Evolutionary conservation across 2,797 vertebrate species (phyloP).

Genomic region (Crocidura indochinensis): DNA sequence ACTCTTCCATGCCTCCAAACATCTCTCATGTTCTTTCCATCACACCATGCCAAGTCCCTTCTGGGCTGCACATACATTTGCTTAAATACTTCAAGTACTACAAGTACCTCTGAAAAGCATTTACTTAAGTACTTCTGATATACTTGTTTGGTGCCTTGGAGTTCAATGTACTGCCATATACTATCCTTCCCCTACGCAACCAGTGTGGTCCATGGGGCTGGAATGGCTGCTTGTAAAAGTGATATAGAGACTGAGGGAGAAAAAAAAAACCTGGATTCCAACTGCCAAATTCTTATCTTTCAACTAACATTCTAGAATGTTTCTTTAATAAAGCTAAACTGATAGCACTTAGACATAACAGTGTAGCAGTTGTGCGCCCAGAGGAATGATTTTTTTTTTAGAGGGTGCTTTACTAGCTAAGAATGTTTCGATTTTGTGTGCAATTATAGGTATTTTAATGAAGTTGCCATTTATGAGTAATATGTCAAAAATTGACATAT

Average conservation of each 20-base stretch:
- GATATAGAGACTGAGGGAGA: conserved; percentile 5
- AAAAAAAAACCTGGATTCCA: conserved; percentile 4
- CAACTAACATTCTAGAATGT: not conserved
- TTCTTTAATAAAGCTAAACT: not conserved
- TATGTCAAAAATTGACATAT: conserved; percentile 37
- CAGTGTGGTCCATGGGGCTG: not conserved
- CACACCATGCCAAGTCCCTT: not conserved
- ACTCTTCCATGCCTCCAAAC: not conserved
- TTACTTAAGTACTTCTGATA: not conserved
- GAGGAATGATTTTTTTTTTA: conserved; percentile 31
- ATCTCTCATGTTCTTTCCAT: not conserved
- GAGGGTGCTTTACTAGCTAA: conserved; percentile 20
- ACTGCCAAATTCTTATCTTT: not conserved
- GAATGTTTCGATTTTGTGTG: conserved; percentile 19
- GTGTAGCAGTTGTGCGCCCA: not conserved
- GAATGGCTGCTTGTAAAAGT: not conserved
- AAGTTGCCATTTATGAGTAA: conserved; percentile 13
- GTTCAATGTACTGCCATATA: not conserved
- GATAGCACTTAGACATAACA: not conserved
- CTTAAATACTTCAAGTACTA: too few relatives aligned
- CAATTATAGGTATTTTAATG: conserved; percentile 40
- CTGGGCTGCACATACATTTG: not conserved
- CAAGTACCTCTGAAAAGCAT: too few relatives aligned
- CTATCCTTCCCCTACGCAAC: not conserved
- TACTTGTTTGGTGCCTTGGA: not conserved